Evolutionary conservation across 2,888 invertebrate genomes (phyloP), one percentile per base, ranked within the genome.

Genomic region (Campaea margaritaria): DNA sequence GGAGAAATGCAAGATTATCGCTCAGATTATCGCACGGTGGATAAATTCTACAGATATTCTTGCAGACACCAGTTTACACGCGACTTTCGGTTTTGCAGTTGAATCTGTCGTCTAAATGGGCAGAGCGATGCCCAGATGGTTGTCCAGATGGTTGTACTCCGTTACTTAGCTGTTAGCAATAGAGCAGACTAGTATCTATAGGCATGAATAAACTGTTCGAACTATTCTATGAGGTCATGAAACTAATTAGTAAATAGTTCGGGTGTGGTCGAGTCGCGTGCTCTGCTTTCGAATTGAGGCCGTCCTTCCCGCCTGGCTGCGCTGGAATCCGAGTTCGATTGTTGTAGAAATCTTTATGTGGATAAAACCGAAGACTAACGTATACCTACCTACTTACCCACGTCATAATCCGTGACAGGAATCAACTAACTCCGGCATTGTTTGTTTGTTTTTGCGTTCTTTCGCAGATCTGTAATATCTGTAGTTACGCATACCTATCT

Each of bases 1-100:
- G 78, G 82, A 81, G 76, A 80, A 79, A 80, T 79, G 75, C 71
- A 75, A 55, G 50, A 64, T 54, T 58, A 48, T 58, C 41, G 12
- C 28, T 27, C 42, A 52, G 53, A 58, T 58, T 48, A 53, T 34
- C 52, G 14, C 48, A 16, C n/a, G 1, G 36, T 41, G 15, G 14
- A 47, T 42, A 47, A 39, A 34, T 51, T 51, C 39, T 41, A 46
- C 57, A 51, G 5, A 51, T 45, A 42, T 47, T 44, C 34, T 39
- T n/a, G 21, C 34, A 14, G 0, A 38, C 9, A 39, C 9, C 16
- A 42, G 16, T 36, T 36, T 36, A n/a, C 36, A 10, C 12, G n/a
- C 36, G 12, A 36, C 12, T 12, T 36, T 3, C 36, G 3, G 12
- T 9, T 31, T 4, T 1, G 36, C 36, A 36, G 36, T 34, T 34